Base-by-base conservation (phyloP, 1,140 invertebrate genomes). In the Pseudomyrmex concolor region DNA sequence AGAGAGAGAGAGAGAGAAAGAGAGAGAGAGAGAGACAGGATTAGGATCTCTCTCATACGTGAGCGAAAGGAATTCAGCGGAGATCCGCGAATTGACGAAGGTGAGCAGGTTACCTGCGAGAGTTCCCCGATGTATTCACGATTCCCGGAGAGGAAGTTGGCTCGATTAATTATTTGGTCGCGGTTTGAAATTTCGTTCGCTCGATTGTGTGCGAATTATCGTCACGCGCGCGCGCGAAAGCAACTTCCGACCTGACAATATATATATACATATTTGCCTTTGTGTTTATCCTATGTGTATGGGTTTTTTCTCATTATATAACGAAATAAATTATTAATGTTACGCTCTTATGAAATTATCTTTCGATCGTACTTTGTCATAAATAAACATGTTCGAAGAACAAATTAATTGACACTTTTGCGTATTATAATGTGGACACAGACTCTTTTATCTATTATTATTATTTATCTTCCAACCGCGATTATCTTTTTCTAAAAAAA, bases 61-160 rank as follows among this genome's bases (percentile, higher is more conserved):
- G 63, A 87, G 66, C 85, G 82, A 74, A 87, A 87, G 34, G 86
- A 22, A 59, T 45, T 55, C 68, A 81, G 43, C 81, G 48, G 54
- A 48, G 86, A 86, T 55, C 22, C 60, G 72, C 54, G 63, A 66
- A 85, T 48, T 48, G 59, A 71, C 85, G 76, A 88, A 87, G 86
- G 86, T 85, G 76, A 88, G 50, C 86, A 70, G 76, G 82, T 87
- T 88, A 71, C 45, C 81, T 59, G 45, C 17, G 54, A 72, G 73
- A 34, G 5, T 34, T 34, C 34, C 5, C 34, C 34, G 62, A 70
- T 78, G 45, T 59, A 51, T 34, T 67, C 59, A 50, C 25, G 64
- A 13, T n/a, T 62, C 48, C 7, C 50, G 15, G 60, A 19, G 5
- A 12, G 9, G 50, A 51, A 51, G 74, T 64, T 17, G 34, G 34